These are phyloP conservation scores for Bibio marci DNA, from an alignment of 2,888 invertebrate genomes.

Conservation along the genomic window DNA sequence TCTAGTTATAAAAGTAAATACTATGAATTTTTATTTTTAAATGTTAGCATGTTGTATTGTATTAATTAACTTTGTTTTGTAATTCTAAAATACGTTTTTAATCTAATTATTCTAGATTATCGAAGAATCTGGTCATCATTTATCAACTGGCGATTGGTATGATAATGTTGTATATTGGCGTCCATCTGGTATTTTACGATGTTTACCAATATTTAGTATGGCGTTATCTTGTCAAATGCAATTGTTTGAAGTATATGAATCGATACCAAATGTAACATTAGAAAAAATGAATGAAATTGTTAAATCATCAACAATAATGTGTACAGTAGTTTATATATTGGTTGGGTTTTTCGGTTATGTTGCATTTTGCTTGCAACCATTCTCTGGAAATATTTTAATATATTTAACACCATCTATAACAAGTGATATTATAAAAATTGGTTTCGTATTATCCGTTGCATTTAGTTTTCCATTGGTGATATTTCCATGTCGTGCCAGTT, in stretches of 20 bases:
- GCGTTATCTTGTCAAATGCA: constrained; percentile 96
- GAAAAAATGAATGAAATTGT: constrained; percentile 82
- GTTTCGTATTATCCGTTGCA: constrained; percentile 86
- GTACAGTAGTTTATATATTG: constrained; percentile 75
- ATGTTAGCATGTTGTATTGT: background rate
- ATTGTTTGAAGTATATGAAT: constrained; percentile 84
- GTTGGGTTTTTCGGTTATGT: constrained; percentile 84
- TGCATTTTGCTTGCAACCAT: constrained; percentile 62
- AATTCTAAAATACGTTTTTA: constrained; percentile 5
- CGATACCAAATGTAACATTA: constrained; percentile 68
- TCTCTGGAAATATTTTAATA: constrained; percentile 81
- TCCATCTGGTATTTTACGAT: constrained; percentile 72
- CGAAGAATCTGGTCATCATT: constrained; percentile 55
- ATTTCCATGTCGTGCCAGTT: constrained; percentile 86
- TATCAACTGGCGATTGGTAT: constrained; percentile 58
- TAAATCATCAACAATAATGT: constrained; percentile 77
- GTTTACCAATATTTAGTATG: constrained; percentile 92
- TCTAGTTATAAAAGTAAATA: constrained; percentile 54
- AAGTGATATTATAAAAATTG: constrained; percentile 81
- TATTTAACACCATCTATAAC: constrained; percentile 66
- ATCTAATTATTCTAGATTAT: constrained; percentile 50
- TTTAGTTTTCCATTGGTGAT: constrained; percentile 94
- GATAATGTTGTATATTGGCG: constrained; percentile 60
- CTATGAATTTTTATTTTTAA: background rate
- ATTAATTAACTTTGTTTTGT: too few relatives aligned